Evolutionary conservation across 2,888 invertebrate species (phyloP), one percentile per base, ranked within the genome.

Genomic region (Leucophenga maculata): DNA sequence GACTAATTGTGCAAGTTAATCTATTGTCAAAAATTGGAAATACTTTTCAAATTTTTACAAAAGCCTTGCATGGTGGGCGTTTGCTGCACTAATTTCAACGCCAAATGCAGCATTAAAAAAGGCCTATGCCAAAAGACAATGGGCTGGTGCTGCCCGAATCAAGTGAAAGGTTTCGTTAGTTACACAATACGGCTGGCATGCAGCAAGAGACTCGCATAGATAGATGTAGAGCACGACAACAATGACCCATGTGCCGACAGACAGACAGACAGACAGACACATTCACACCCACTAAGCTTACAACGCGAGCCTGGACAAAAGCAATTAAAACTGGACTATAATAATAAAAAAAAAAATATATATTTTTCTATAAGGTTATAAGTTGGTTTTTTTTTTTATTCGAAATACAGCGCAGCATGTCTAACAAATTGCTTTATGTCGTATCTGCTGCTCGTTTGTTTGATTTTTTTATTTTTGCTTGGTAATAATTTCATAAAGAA

Each of bases 381-480:
- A 26, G 26, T 2, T n/a, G n/a, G n/a, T n/a, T n/a, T n/a, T n/a
- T n/a, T n/a, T n/a, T n/a, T 26, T 26, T 26, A 26, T 26, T 26
- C 26, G 26, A 26, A 26, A 4, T 11, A 39, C 11, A 11, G 39
- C 39, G 44, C 52, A 18, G 52, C 62, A 26, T 64, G 62, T 32
- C 32, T 77, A 69, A 83, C 80, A 81, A 83, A 81, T 81, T 83
- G 75, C n/a, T 77, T 78, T 78, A 75, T n/a, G 54, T 55, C 57
- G 55, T 64, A 64, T 64, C 22, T 46, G 62, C 62, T 48, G 62
- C 26, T n/a, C 1, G 11, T 50, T 50, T 50, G 16, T 50, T 50
- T n/a, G 1, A 1, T 50, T 16, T 6, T n/a, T 18, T 50, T 50
- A 11, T 9, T 32, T 59, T 59, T 16, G 31, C 32, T n/a, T 26